Conservation (phyloP, 2,113 vertebrate genomes). For the Galeopterus variegatus region DNA sequence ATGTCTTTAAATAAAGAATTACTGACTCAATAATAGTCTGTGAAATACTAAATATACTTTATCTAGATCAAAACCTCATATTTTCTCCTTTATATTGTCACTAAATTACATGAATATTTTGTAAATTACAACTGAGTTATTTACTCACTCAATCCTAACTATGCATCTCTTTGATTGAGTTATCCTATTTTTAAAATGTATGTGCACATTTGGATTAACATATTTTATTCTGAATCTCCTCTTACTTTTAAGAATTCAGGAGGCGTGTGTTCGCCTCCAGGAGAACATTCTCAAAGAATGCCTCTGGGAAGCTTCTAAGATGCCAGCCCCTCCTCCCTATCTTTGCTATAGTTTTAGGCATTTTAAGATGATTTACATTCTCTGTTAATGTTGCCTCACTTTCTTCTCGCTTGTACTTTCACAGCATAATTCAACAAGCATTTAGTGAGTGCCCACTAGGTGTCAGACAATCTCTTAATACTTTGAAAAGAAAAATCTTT, state of each 20-base stretch:
- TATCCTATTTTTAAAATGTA: not conserved
- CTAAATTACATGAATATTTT: not conserved
- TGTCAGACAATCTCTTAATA: slow-evolving; percentile 76
- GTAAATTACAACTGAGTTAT: not conserved
- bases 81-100: not conserved
- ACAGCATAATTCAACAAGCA: slow-evolving; percentile 21
- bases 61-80: not conserved
- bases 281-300: not conserved
- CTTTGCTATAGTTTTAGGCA: not conserved
- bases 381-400: not conserved
- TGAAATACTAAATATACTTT: not conserved
- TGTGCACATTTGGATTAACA: not conserved
- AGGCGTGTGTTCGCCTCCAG: not conserved
- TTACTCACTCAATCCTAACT: not conserved
- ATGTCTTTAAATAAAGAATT: not conserved
- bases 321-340: accelerated
- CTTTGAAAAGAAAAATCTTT: slow-evolving; percentile 4
- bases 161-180: not conserved
- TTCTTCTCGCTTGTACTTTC: not conserved
- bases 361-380: not conserved
- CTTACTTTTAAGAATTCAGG: not conserved
- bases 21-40: not conserved
- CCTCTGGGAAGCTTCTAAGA: not conserved
- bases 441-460: slow-evolving; percentile 78
- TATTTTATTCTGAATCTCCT: not conserved